These are phyloP conservation scores for Euura lappo DNA, from an alignment of 1,140 invertebrate genomes.

Conservation along the genomic window DNA sequence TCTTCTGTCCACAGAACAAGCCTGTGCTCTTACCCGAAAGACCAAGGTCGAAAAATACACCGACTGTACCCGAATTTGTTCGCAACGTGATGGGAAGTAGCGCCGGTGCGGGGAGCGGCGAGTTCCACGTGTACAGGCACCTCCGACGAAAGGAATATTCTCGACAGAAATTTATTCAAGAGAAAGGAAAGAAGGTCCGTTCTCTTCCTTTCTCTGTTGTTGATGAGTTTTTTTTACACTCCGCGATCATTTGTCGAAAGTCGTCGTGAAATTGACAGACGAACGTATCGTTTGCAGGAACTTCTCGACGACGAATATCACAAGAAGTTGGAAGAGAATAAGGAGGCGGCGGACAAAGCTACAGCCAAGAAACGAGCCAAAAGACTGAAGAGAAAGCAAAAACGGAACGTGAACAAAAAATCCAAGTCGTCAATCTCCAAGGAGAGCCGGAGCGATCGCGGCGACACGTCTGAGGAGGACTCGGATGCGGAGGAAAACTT, in stretches of 20 bases:
- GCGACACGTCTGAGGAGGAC: constrained; percentile 37
- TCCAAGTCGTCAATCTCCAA: constrained; percentile 39
- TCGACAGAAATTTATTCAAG: constrained; percentile 90
- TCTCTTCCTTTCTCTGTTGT: constrained; percentile 16
- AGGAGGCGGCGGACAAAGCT: constrained; percentile 74
- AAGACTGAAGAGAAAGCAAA: constrained; percentile 78
- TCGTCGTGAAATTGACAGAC: background rate
- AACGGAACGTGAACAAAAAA: constrained; percentile 64
- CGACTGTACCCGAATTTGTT: constrained; percentile 90
- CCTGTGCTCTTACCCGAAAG: constrained; percentile 84
- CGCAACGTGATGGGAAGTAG: constrained; percentile 97
- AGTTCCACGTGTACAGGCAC: constrained; percentile 98
- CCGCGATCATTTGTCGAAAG: constrained; percentile 12
- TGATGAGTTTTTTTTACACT: constrained; percentile 15
- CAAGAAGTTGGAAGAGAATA: constrained; percentile 82
- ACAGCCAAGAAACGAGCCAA: constrained; percentile 88
- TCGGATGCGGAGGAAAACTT: constrained; percentile 44
- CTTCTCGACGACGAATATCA: constrained; percentile 83
- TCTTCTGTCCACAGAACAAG: constrained; percentile 74
- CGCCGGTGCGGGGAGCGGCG: constrained; percentile 97
- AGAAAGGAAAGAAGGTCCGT: constrained; percentile 81
- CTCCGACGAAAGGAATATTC: constrained; percentile 93
- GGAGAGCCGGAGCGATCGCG: constrained; percentile 24
- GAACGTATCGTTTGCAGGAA: constrained; percentile 66
- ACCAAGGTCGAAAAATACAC: constrained; percentile 77